phyloP scores from a whole-genome alignment of 2,113 vertebrate species.

The Dissostichus mawsoni region DNA sequence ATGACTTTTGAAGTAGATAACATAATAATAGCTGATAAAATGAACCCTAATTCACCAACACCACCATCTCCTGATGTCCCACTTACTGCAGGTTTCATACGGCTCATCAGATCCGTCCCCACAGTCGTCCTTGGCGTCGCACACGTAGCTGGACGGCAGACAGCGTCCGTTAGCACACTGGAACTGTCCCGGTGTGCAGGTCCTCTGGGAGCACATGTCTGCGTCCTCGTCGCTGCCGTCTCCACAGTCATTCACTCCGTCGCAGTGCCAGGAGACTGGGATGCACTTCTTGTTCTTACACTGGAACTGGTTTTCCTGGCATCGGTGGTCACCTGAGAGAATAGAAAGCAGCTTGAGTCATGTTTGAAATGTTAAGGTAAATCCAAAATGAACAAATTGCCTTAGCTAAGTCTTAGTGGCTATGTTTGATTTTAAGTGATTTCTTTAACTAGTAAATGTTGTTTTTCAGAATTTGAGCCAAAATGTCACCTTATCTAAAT shows the following conservation, averaged over 20 bases:
- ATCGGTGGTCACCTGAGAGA: slow-evolving; percentile 76
- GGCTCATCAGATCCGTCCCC: slow-evolving; percentile 79
- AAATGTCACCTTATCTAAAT: too few relatives aligned
- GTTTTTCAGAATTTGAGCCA: too few relatives aligned
- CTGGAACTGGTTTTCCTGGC: slow-evolving; percentile 81
- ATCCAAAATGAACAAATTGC: too few relatives aligned
- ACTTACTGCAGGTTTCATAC: slow-evolving; percentile 77
- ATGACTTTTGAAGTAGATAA: too few relatives aligned
- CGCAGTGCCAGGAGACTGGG: slow-evolving; percentile 80
- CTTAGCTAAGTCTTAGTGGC: too few relatives aligned
- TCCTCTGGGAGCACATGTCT: slow-evolving; percentile 75
- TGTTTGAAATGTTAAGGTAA: not conserved
- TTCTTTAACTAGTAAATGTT: too few relatives aligned
- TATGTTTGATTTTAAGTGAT: too few relatives aligned
- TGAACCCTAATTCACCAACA: not conserved
- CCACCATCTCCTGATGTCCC: not conserved
- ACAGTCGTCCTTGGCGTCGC: slow-evolving; percentile 77
- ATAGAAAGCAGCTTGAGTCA: slow-evolving; percentile 10
- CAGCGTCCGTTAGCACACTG: slow-evolving; percentile 71
- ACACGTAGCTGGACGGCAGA: slow-evolving; percentile 68
- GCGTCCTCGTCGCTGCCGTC: slow-evolving; percentile 81
- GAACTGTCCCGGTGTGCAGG: slow-evolving; percentile 76
- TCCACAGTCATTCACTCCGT: slow-evolving; percentile 75
- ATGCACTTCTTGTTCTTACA: slow-evolving; percentile 82
- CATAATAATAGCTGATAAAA: too few relatives aligned